Evolutionary conservation across 2,797 vertebrate species (phyloP), one percentile per base, ranked within the genome.

Genomic region (Urocyon cinereoargenteus): DNA sequence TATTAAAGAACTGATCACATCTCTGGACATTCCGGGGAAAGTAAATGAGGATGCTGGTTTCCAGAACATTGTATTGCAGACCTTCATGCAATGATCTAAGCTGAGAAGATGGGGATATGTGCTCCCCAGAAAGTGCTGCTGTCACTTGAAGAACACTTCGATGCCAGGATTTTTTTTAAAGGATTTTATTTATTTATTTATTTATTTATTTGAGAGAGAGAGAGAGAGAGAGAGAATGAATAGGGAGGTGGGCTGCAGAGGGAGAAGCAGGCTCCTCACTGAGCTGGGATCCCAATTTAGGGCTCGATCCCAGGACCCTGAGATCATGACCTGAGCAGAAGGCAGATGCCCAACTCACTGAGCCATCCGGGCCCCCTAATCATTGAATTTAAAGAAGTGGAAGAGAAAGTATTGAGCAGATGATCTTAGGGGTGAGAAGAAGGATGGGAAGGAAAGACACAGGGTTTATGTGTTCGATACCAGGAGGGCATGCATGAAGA

Each of bases 1-100:
- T 19, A 91, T 34, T 0, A 6, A 45, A 57, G 55, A 36, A 5
- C 11, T 11, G 5, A 16, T 3, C 10, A 5, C 51, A 49, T 89
- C 88, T 92, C 84, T 96, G 94, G 89, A 68, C 34, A 3, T 97
- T 96, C 91, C 81, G 15, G 0, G 92, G 93, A 81, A 93, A 96
- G 84, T 62, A 92, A 93, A 97, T 92, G 93, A 97, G 14, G 34
- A 12, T 6, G 15, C 0, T 0, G 59, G 21, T 51, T 85, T 16
- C 22, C 3, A 0, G 66, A 81, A 51, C 22, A 0, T 6, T 14
- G 34, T 10, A 15, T 51, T 59, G 53, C 13, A 3, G 49, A 57
- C 24, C n/a, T 86, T 53, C 31, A 0, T 2, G 45, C 19, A 45
- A 49, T 18, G 53, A 64, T 26, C 36, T 31, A 3, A n/a, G 64